Conservation (phyloP, 2,113 vertebrate genomes). For the Petrocephalus zakoni region DNA sequence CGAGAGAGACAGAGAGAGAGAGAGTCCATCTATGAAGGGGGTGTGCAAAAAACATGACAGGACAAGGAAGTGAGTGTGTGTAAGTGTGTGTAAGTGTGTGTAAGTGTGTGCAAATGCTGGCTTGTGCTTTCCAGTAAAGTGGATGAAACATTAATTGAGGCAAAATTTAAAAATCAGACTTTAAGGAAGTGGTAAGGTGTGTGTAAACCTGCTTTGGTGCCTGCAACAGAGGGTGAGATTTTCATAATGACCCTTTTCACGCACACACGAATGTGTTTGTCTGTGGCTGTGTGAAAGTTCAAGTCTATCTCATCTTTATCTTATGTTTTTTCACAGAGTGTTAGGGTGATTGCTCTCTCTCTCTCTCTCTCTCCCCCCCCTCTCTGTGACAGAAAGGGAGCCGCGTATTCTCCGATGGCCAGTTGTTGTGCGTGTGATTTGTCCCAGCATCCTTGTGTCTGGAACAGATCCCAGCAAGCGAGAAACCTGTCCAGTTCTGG, state of each 20-base stretch:
- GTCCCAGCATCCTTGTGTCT: background rate
- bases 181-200: background rate
- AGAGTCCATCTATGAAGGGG: background rate
- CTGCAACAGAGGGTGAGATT: background rate
- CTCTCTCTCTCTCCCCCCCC: no score
- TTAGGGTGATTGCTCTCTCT: background rate
- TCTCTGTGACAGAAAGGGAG: background rate
- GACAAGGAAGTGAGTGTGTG: background rate
- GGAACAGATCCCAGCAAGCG: background rate
- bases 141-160: background rate
- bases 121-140: background rate
- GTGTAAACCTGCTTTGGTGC: background rate
- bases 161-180: background rate
- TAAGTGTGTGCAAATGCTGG: background rate
- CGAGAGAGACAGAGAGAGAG: background rate
- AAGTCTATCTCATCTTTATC: background rate
- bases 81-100: no score
- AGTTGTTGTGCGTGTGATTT: slow-evolving; percentile 10
- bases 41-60: background rate
- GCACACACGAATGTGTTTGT: background rate
- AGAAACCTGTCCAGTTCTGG: background rate
- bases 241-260: background rate
- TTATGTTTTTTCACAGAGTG: background rate
- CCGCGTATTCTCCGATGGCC: background rate
- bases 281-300: background rate